Base-by-base conservation (phyloP, 2,113 vertebrate species). In the Scomber colias region DNA sequence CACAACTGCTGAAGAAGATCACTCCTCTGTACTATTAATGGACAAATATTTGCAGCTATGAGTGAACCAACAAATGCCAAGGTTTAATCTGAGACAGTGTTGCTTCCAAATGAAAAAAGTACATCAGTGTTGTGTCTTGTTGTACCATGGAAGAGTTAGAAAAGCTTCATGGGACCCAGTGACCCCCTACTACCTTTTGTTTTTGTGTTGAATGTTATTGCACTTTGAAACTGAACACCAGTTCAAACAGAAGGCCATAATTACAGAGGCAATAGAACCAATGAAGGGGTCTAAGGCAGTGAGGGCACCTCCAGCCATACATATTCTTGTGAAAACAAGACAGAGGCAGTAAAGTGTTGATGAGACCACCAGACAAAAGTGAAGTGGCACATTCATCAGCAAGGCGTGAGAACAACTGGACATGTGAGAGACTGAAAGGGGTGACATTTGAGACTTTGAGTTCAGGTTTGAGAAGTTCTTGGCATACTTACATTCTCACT, bases 221-320 rank as follows among this genome's bases (percentile, higher is more conserved):
- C 84, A 51, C 88, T 90, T 90, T 92, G 92, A 88, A 94, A 94
- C 86, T 75, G 54, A 90, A 91, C 86, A 92, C 91, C 87, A 87
- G 85, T 89, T 92, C 89, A 94, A 92, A 93, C 81, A 82, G 82
- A 66, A 55, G 75, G 71, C 75, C 66, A 61, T 87, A 89, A 87
- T 83, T 86, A 83, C 80, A 57, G 56, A 87, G 60, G 81, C 82
- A 71, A 61, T 49, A 45, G 69, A 44, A 54, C 16, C 73, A 71
- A 71, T 46, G 40, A 46, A 27, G 85, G 76, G 76, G 73, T 72
- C 70, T 35, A 54, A 44, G 77, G 81, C 73, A 44, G 55, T 51
- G 19, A 74, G 62, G 61, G 71, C 53, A 59, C 82, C 81, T 75
- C 79, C 88, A 87, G 60, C 66, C 55, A 64, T 48, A 69, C 49